Conservation (phyloP, 2,888 invertebrate species). For the Biston stratarius region DNA sequence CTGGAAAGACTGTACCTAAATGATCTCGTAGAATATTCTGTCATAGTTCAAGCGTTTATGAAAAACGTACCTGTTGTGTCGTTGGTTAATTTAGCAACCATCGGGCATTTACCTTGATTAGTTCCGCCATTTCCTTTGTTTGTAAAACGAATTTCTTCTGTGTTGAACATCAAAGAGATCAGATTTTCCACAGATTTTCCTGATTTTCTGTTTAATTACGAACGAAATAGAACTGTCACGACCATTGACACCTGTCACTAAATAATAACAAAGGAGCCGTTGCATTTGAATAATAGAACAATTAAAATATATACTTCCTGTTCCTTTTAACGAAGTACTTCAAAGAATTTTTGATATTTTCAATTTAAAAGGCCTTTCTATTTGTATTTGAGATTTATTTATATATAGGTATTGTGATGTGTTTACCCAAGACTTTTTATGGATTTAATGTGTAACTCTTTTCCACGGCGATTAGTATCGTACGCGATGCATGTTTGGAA, state of each 20-base stretch:
- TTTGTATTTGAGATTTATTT: neutral
- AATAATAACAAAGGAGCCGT: slow-evolving; percentile 20
- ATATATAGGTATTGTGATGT: neutral
- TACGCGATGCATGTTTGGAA: too few species aligned
- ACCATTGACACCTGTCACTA: slow-evolving; percentile 38
- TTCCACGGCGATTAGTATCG: too few species aligned
- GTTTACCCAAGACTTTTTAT: too few species aligned
- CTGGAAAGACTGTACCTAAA: too few species aligned
- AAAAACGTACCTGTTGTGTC: neutral
- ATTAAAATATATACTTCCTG: neutral
- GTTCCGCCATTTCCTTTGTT: slow-evolving; percentile 18
- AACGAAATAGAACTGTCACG: slow-evolving; percentile 32
- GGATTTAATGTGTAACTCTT: too few species aligned
- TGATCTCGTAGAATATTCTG: too few species aligned
- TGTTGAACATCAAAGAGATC: slow-evolving; percentile 29
- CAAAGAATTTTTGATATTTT: neutral
- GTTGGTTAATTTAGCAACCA: slow-evolving; percentile 1
- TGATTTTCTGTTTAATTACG: slow-evolving; percentile 33
- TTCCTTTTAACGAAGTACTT: neutral
- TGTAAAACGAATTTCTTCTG: slow-evolving; percentile 27
- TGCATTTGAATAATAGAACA: neutral
- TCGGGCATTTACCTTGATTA: slow-evolving; percentile 15
- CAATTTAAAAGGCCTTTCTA: neutral
- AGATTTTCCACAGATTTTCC: slow-evolving; percentile 26
- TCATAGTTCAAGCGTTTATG: too few species aligned